Evolutionary conservation across 2,113 vertebrate species (phyloP).

Genomic region (Nematolebias whitei): DNA sequence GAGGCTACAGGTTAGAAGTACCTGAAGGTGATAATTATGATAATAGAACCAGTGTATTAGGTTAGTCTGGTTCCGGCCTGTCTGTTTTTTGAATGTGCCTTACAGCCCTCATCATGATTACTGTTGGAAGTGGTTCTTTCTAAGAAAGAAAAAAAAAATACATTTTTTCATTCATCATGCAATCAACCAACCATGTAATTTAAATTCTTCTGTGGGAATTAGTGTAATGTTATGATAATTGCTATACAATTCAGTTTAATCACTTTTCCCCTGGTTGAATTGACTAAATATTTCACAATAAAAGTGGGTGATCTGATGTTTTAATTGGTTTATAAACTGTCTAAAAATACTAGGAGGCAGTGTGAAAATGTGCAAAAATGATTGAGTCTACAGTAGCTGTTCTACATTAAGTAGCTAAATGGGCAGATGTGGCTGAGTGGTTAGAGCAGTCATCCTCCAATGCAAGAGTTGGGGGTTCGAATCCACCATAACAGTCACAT

Average conservation of each 20-base stretch:
- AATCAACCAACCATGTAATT: conserved; percentile 86
- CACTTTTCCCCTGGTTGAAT: conserved; percentile 75
- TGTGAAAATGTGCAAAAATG: conserved; percentile 35
- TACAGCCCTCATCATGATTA: conserved; percentile 68
- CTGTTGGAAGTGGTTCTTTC: conserved; percentile 72
- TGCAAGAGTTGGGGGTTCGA: too few relatives aligned
- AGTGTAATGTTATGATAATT: conserved; percentile 84
- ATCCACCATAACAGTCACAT: too few relatives aligned
- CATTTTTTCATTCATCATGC: conserved; percentile 81
- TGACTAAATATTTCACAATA: conserved; percentile 65
- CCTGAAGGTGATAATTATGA: conserved; percentile 59
- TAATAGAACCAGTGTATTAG: conserved; percentile 63
- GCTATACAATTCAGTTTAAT: conserved; percentile 78
- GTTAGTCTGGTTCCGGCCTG: conserved; percentile 66
- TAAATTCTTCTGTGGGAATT: conserved; percentile 84
- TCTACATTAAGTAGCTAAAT: conserved; percentile 48
- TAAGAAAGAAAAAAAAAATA: conserved; percentile 60
- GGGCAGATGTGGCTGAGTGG: too few relatives aligned
- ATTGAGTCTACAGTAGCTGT: conserved; percentile 35
- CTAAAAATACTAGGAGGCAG: conserved; percentile 60
- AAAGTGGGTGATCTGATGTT: conserved; percentile 68
- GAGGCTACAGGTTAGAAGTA: conserved; percentile 60
- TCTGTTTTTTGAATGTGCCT: conserved; percentile 70
- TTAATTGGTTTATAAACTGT: conserved; percentile 79
- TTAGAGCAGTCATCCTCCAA: too few relatives aligned